Evolutionary conservation across 2,113 vertebrate genomes (phyloP).

Genomic region (Ophthalmotilapia sp.): DNA sequence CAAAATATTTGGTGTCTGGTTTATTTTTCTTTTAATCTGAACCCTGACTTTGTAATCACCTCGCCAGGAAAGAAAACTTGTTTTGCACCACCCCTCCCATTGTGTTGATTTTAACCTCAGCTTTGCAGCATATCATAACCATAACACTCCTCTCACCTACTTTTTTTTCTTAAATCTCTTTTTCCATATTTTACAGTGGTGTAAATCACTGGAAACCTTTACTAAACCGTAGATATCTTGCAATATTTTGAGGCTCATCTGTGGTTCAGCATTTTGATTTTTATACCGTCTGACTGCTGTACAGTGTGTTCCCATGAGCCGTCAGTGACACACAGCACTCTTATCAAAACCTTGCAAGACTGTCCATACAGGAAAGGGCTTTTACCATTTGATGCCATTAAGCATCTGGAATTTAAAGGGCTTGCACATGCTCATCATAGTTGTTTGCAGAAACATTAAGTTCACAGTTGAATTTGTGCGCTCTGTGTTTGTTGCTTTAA

Average conservation of each 20-base stretch:
- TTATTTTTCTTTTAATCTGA: conserved; percentile 1
- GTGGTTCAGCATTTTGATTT: not conserved
- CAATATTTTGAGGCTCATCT: not conserved
- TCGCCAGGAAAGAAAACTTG: not conserved
- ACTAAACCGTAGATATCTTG: not conserved
- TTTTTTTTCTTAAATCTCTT: not conserved
- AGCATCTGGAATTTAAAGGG: not conserved
- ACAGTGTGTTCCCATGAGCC: not conserved
- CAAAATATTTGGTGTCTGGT: not conserved
- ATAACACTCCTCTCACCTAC: not conserved
- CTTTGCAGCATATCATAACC: not conserved
- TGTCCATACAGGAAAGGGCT: conserved; percentile 13
- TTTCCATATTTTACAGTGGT: not conserved
- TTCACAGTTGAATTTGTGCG: not conserved
- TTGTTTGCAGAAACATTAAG: not conserved
- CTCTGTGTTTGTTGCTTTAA: not conserved
- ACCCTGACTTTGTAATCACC: not conserved
- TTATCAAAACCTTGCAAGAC: conserved; percentile 27
- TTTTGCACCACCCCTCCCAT: not conserved
- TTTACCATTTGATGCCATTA: not conserved
- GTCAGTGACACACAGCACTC: not conserved
- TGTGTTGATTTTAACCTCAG: not conserved
- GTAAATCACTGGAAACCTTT: not conserved
- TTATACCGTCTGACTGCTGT: not conserved
- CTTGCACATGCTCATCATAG: not conserved